Conservation (phyloP, 2,113 vertebrate species). For the Hyaena hyaena region DNA sequence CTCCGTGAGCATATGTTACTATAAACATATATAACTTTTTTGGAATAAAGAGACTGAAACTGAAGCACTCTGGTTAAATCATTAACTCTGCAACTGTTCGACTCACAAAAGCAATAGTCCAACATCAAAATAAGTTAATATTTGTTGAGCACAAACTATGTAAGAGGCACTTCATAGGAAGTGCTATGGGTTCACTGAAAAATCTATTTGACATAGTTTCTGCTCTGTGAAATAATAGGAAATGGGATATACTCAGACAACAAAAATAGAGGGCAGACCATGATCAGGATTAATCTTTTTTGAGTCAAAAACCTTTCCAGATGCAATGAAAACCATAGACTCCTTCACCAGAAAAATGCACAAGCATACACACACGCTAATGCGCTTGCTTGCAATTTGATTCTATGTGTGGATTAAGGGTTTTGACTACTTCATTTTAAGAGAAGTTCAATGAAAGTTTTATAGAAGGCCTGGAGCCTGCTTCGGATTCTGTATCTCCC, state of each 20-base stretch:
- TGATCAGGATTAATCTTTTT: background rate
- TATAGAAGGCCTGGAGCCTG: background rate
- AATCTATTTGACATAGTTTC: background rate
- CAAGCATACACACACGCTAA: background rate
- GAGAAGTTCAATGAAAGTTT: background rate
- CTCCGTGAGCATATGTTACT: background rate
- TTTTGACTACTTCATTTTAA: background rate
- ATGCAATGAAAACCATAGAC: background rate
- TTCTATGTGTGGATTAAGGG: background rate
- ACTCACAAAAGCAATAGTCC: background rate
- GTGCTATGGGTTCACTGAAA: background rate
- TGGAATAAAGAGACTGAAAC: slow-evolving; percentile 7
- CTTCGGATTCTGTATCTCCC: too few species aligned
- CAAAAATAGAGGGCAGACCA: background rate
- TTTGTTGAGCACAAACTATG: background rate
- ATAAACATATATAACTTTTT: slow-evolving; percentile 25
- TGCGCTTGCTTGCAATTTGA: background rate
- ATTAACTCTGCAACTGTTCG: background rate
- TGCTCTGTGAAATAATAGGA: background rate
- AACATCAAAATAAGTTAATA: background rate
- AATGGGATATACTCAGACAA: background rate
- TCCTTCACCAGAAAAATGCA: background rate
- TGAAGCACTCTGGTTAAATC: slow-evolving; percentile 35
- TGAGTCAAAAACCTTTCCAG: background rate
- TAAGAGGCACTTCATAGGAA: background rate